Percentiles rank a stretch among this genome's conserved stretches.
Evolutionary conservation across 2,113 vertebrate genomes (phyloP).

Genomic region (Fulmarus glacialis): DNA sequence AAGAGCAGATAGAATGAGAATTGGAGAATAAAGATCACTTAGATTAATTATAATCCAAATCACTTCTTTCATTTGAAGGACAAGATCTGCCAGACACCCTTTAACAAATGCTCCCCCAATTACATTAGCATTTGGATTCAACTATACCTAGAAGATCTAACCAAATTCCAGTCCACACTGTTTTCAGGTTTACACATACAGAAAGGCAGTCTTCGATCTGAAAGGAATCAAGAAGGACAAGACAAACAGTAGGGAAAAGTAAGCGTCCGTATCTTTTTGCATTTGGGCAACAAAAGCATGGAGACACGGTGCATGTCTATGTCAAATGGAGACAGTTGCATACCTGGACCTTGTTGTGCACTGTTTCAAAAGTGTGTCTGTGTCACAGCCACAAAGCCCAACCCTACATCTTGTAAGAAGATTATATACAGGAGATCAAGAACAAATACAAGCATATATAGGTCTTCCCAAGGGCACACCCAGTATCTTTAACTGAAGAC

Average conservation of each 20-base stretch:
- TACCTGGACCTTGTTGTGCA: neutral
- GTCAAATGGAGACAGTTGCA: neutral
- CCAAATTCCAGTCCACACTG: neutral
- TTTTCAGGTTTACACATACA: neutral
- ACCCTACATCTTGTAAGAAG: neutral
- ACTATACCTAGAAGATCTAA: neutral
- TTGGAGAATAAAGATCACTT: neutral
- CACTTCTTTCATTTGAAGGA: neutral
- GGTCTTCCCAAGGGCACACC: neutral
- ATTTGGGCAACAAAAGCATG: neutral
- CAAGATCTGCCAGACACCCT: neutral
- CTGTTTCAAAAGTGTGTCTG: neutral
- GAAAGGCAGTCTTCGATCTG: rapidly evolving
- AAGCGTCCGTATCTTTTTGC: rapidly evolving
- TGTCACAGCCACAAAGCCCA: neutral
- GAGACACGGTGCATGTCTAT: rapidly evolving
- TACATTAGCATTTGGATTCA: neutral
- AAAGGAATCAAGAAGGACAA: neutral
- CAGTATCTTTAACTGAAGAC: neutral
- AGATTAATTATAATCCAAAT: neutral
- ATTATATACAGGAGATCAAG: neutral
- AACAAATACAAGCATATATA: neutral
- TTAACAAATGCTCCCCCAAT: neutral
- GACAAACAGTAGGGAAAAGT: neutral
- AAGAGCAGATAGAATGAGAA: neutral